Percentiles rank a stretch among this genome's conserved stretches.
Evolutionary conservation across 2,113 vertebrate species (phyloP).

Genomic region (Herpailurus yagouaroundi): DNA sequence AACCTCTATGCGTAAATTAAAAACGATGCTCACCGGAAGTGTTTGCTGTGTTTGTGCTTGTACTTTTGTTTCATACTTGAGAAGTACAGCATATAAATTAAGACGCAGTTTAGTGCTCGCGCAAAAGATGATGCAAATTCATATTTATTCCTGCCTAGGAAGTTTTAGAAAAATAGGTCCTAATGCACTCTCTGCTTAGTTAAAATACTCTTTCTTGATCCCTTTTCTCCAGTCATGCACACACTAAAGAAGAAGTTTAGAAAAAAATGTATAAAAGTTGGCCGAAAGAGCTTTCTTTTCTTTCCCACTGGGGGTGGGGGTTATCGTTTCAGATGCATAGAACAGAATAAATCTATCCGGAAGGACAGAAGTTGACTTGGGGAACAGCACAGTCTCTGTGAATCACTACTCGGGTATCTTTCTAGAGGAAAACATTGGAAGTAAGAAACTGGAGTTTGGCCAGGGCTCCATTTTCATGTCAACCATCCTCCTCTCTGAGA

Average conservation of each 20-base stretch:
- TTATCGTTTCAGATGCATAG: background rate
- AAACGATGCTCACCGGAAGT: background rate
- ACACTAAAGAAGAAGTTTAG: background rate
- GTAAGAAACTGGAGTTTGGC: constrained; percentile 39
- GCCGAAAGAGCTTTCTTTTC: constrained; percentile 24
- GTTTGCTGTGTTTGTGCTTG: background rate
- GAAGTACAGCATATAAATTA: background rate
- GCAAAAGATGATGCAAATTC: constrained; percentile 37
- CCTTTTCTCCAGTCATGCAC: background rate
- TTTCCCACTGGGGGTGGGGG: background rate
- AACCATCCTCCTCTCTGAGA: constrained; percentile 56
- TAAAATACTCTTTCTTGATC: background rate
- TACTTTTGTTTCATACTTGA: constrained; percentile 16
- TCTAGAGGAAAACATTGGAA: background rate
- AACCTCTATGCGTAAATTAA: background rate
- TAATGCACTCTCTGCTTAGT: background rate
- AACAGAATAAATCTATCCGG: background rate
- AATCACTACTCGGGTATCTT: background rate
- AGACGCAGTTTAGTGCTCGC: background rate
- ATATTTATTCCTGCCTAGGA: constrained; percentile 34
- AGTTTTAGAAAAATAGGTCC: background rate
- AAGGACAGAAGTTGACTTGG: background rate
- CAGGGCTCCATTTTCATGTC: constrained; percentile 31
- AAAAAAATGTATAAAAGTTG: background rate
- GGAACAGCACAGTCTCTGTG: background rate